Base-by-base conservation (phyloP, 2,797 vertebrate species). In the Melanotaenia boesemani region DNA sequence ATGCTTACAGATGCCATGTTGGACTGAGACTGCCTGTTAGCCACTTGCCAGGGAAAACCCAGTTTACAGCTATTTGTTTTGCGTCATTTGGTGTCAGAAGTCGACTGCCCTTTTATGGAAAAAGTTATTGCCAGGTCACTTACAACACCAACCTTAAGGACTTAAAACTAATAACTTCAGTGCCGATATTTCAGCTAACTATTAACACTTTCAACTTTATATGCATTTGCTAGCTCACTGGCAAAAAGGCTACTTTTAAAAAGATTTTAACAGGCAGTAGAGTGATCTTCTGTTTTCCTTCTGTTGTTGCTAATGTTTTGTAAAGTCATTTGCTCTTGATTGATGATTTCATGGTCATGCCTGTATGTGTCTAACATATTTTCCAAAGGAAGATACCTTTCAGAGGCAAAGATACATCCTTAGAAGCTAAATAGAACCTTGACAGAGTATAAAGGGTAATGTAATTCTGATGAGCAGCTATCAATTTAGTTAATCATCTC, bases 61-160 rank as follows among this genome's bases (percentile, higher is more conserved):
- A 89, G 92, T 92, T 92, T 92, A 85, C 76, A 54, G 63, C 76
- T 79, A 67, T 58, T 75, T 85, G 72, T 83, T 83, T 44, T 60
- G 62, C 65, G 74, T 89, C 70, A 84, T 63, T 5, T 82, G 84
- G 84, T 82, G 68, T 59, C 80, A 77, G 15, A 86, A 82, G 81
- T 85, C 60, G 30, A 72, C 69, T 56, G 55, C 62, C 68, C 50
- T 74, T 44, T 71, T 74, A 70, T 71, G 64, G 55, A 87, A 90
- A 73, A 85, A 83, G 82, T 67, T 22, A 82, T 69, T 48, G 69
- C 55, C 72, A 56, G 64, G 66, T 80, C 44, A 48, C 41, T 55
- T 73, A 63, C 62, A 56, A 76, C 78, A 82, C 46, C 66, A 69
- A 57, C 56, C 55, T 63, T 46, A 37, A 11, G 66, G 39, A 30